phyloP scores from a whole-genome alignment of 2,113 vertebrate species.

The Tetraodon nigroviridis region DNA sequence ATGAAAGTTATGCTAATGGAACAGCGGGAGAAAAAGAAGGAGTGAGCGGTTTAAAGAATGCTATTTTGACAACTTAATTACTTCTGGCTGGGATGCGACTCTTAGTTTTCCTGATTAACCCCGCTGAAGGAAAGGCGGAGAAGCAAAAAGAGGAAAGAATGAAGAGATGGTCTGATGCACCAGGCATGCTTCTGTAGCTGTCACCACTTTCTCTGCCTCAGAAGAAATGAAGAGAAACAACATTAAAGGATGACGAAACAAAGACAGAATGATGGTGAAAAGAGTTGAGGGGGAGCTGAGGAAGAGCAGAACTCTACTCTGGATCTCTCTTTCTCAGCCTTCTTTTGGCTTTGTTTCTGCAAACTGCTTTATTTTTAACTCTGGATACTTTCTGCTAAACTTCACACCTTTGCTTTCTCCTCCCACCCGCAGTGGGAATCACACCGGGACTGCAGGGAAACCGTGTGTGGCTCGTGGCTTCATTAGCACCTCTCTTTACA shows the following conservation, averaged over 20 bases:
- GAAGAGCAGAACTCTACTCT: constrained; percentile 19
- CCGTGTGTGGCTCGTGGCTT: constrained; percentile 23
- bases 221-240: constrained; percentile 42
- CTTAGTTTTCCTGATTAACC: constrained; percentile 66
- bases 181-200: constrained; percentile 61
- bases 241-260: constrained; percentile 52
- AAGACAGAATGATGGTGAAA: constrained; percentile 52
- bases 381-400: background rate
- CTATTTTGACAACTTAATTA: constrained; percentile 74
- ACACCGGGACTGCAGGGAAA: constrained; percentile 47
- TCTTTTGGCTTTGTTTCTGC: constrained; percentile 1
- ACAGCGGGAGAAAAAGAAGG: constrained; percentile 48
- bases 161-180: constrained; percentile 49
- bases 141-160: constrained; percentile 33
- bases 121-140: constrained; percentile 44
- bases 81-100: constrained; percentile 62
- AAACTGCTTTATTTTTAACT: constrained; percentile 6
- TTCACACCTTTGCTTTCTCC: constrained; percentile 15
- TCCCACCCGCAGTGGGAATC: constrained; percentile 25
- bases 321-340: constrained; percentile 21
- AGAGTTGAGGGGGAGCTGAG: constrained; percentile 19
- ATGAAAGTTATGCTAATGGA: constrained; percentile 65
- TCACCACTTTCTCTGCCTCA: constrained; percentile 29
- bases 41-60: constrained; percentile 51
- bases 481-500: no score